These are phyloP conservation scores for Agrochola circellaris DNA, from an alignment of 2,888 invertebrate genomes.

Conservation along the genomic window DNA sequence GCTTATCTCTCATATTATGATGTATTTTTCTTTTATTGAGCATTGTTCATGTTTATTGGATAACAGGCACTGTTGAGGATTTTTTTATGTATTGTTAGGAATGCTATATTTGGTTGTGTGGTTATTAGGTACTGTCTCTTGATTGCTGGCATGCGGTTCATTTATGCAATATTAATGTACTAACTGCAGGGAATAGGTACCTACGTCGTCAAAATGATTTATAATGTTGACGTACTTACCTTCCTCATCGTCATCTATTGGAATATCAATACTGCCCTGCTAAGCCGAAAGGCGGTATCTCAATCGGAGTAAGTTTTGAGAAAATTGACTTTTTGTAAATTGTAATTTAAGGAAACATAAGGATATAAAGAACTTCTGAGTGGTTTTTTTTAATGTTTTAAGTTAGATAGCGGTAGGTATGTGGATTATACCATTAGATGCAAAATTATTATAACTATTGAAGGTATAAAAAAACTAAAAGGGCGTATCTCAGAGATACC, in stretches of 20 bases:
- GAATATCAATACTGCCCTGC: too few species aligned
- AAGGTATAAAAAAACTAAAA: too few species aligned
- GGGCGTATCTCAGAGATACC: too few species aligned
- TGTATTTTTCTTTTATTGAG: constrained; percentile 34
- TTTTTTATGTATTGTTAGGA: neutral
- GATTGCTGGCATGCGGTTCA: neutral
- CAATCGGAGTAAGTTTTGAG: too few species aligned
- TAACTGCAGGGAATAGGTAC: neutral
- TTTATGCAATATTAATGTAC: neutral
- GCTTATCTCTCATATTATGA: constrained; percentile 27
- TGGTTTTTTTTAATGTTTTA: too few species aligned
- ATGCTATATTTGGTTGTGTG: constrained; percentile 12
- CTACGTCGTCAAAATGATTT: neutral
- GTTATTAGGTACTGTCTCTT: neutral
- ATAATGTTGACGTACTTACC: neutral
- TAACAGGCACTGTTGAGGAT: neutral
- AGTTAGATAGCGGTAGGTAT: too few species aligned
- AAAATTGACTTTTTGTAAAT: too few species aligned
- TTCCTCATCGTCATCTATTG: neutral
- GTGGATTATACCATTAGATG: too few species aligned
- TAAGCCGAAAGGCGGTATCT: too few species aligned
- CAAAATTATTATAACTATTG: too few species aligned
- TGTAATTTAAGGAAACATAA: too few species aligned
- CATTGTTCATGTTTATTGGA: constrained; percentile 44
- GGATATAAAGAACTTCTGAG: too few species aligned